Evolutionary conservation across 2,888 invertebrate species (phyloP), one percentile per base, ranked within the genome.

Genomic region (Stenchaetothrips biformis): DNA sequence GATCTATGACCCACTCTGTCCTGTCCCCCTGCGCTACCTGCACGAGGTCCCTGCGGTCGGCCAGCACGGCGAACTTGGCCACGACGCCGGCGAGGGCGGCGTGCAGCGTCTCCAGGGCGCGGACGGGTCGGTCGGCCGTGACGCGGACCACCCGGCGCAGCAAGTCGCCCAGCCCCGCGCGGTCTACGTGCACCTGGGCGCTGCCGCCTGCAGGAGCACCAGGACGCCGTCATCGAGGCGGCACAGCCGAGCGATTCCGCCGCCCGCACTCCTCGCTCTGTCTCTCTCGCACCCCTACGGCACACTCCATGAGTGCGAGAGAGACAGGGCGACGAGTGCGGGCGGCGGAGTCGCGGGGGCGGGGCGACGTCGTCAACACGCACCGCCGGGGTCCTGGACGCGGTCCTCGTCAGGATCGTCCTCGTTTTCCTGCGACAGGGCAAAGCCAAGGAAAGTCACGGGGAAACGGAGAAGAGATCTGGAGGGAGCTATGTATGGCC

Each of bases 11-110:
- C n/a, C n/a, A n/a, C n/a, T n/a, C 53, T 53, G 18, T 21, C 62
- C 62, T n/a, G 67, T n/a, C n/a, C n/a, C 21, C 67, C 62, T n/a
- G 8, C 16, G 2, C 8, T 25, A 74, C 67, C 67, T 74, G 67
- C 25, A 74, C 21, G 7, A 74, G 67, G 67, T 25, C 67, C 9
- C 67, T 21, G 67, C 67, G 67, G 67, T 74, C 67, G 21, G 67
- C 25, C 67, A 8, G n/a, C 21, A 21, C 1, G 21, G 25, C 25
- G 67, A 25, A 74, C 67, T 21, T 74, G 67, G 67, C 67, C 67
- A 74, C 67, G 67, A 74, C 67, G 67, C 21, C 21, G 67, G 67
- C 67, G 25, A 74, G 67, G 21, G 67, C n/a, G 67, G 67, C 67
- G 67, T 74, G 67, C 67, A 74, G 67, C 21, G 25, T 3, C 67